Base-by-base conservation (phyloP, 2,113 vertebrate genomes). In the Hyperopisus bebe region DNA sequence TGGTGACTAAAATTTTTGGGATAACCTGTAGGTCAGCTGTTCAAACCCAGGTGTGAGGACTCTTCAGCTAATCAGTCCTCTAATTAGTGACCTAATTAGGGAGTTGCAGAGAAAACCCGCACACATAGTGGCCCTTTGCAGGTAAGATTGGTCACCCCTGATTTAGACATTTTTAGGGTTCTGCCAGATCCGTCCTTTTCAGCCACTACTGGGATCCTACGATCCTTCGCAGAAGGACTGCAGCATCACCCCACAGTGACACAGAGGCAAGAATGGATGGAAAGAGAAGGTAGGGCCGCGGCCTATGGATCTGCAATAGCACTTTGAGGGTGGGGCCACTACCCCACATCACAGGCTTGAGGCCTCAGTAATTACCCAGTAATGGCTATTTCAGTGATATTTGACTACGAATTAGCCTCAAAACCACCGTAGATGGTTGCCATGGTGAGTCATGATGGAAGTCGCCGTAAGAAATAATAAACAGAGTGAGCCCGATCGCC, bases 271-370 rank as follows among this genome's bases (percentile, higher is more conserved):
- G 90, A 91, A 86, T 92, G 91, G 91, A 95, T 93, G 94, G 93
- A 94, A 95, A 95, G 95, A 91, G 93, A 94, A 95, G 95, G 94
- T 94, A 92, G 94, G 70, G 89, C 90, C 92, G 91, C 90, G 94
- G 92, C 94, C 93, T 90, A 92, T 82, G 94, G 94, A 94, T 95
- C 95, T 96, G 96, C 94, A 95, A 91, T 91, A 94, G 90, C 58
- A 90, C 92, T 96, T 94, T 94, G 92, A 94, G 92, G 94, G 92
- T 92, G 91, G 91, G 92, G 91, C 91, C 92, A 90, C 92, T 74
- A 90, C 94, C 95, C 85, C 96, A 95, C 96, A 96, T 96, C 95
- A 96, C 91, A 96, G 93, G 92, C 93, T 92, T 92, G 88, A 58
- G 92, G 92, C 90, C 93, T 94, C 94, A 96, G 93, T 96, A 96